Evolutionary conservation across 2,888 invertebrate genomes (phyloP).

Genomic region (Invenusta paracnida): DNA sequence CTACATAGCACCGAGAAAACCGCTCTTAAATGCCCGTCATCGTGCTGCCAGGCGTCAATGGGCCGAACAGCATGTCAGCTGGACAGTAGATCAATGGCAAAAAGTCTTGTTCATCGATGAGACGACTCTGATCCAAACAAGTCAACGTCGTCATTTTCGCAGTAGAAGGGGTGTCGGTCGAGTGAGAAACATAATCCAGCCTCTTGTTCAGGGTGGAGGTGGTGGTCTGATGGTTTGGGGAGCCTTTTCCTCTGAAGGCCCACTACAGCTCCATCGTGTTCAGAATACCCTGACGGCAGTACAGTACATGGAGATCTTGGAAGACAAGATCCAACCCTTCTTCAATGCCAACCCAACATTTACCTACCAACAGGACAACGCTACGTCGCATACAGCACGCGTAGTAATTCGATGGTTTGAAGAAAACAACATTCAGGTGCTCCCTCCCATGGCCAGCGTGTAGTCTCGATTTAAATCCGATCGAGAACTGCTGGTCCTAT

Average conservation of each 20-base stretch:
- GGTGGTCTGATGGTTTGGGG: constrained; percentile 11
- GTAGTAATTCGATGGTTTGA: background rate
- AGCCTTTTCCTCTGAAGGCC: background rate
- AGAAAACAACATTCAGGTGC: background rate
- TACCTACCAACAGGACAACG: constrained; percentile 1
- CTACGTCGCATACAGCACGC: background rate
- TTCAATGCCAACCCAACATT: background rate
- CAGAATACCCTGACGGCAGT: background rate
- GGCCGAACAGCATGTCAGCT: background rate
- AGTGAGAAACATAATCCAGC: background rate
- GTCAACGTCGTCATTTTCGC: background rate
- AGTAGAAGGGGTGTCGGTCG: background rate
- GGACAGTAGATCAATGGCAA: background rate
- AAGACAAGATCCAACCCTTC: background rate
- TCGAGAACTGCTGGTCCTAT: too few species aligned
- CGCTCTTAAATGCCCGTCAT: background rate
- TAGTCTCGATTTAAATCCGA: too few species aligned
- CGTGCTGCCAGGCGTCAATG: background rate
- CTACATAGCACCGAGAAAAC: background rate
- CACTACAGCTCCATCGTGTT: background rate
- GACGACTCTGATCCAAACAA: background rate
- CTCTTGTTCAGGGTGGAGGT: background rate
- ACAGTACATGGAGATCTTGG: background rate
- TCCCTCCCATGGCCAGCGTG: too few species aligned
- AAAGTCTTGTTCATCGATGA: background rate